Evolutionary conservation across 2,797 vertebrate genomes (phyloP).

Genomic region (Paratrypauchen microcephalus): DNA sequence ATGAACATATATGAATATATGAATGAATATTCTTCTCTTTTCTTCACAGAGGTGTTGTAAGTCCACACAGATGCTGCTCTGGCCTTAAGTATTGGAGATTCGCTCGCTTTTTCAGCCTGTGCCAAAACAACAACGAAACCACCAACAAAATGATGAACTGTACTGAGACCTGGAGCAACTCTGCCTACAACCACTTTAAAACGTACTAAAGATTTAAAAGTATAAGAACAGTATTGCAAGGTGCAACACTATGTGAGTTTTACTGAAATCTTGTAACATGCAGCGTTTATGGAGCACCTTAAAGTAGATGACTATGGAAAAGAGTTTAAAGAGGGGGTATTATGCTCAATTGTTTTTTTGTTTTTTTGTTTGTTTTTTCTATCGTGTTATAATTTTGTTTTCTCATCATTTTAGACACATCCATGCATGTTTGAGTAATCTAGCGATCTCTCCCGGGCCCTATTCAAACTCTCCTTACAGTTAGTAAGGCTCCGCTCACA

Average conservation of each 20-base stretch:
- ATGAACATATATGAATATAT: too few species aligned
- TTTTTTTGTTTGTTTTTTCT: too few species aligned
- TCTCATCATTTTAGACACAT: too few species aligned
- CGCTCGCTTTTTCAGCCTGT: conserved; percentile 57
- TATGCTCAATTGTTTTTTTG: too few species aligned
- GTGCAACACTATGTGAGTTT: conserved; percentile 51
- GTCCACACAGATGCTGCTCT: conserved; percentile 14
- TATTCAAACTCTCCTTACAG: too few species aligned
- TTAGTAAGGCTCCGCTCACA: too few species aligned
- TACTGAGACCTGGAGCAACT: conserved; percentile 35
- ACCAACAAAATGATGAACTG: conserved; percentile 36
- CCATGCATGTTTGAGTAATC: too few species aligned
- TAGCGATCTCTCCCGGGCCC: too few species aligned
- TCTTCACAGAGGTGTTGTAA: conserved; percentile 77
- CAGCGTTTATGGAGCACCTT: conserved; percentile 87
- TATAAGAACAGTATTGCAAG: conserved; percentile 47
- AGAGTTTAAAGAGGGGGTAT: conserved; percentile 54
- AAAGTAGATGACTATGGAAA: conserved; percentile 83
- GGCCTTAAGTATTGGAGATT: conserved; percentile 57
- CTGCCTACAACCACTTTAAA: conserved; percentile 24
- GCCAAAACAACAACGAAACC: conserved; percentile 63
- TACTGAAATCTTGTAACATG: conserved; percentile 23
- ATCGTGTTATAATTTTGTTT: too few species aligned
- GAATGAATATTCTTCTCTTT: neutral
- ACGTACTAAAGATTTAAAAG: conserved; percentile 17